Evolutionary conservation across 2,888 invertebrate species (phyloP), one percentile per base, ranked within the genome.

Genomic region (Parnassius smintheus): DNA sequence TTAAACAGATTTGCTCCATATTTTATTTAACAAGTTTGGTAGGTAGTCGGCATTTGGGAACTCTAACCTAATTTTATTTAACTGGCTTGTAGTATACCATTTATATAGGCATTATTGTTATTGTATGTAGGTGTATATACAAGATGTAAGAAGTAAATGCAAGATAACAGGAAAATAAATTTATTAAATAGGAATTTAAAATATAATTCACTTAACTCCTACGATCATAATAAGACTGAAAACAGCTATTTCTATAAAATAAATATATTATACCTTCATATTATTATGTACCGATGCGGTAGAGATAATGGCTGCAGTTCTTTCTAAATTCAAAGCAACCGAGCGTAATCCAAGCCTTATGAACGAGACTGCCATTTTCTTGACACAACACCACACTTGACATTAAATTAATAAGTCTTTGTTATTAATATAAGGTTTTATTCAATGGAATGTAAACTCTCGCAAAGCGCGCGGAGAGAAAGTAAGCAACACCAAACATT

Each of bases 341-440:
- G 83, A 78, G 70, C 83, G 80, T 60, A 88, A 71, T 72, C 92
- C 90, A 65, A 86, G 75, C 73, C 89, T 82, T 73, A 90, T 78
- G 58, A 92, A 68, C 13, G 92, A 87, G 63, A 88, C 77, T 75
- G 92, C 92, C 92, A 92, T 92, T 73, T 82, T 64, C 52, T 60
- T 84, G 59, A 13, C 49, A 18, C 49, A n/a, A 49, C 49, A 49
- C 49, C n/a, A 49, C 49, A 49, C 49, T 12, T 49, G n/a, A 63
- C 63, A 71, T 70, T 62, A 65, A 67, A 70, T 61, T 62, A 59
- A 64, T 65, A 66, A 65, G 25, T 65, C 64, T 57, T 42, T 42
- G 65, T 55, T 64, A 61, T 59, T 65, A 62, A 62, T 65, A 66
- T 62, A 66, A 65, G 66, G 56, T 68, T 66, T 60, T 59, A 64